Conservation (phyloP, 2,888 invertebrate species). For the Chaitophorus viminalis region DNA sequence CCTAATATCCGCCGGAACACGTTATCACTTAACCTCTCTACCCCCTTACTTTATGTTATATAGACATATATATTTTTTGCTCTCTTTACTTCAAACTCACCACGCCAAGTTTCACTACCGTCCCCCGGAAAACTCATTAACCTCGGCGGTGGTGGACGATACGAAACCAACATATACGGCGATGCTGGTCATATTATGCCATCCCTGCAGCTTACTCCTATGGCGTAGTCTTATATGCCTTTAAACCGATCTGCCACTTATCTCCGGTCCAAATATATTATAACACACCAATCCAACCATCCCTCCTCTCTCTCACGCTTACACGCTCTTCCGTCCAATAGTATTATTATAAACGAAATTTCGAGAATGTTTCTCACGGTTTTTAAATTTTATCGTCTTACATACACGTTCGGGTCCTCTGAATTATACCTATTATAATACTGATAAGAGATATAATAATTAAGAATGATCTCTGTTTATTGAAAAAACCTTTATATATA, state of each 20-base stretch:
- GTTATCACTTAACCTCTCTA: constrained; percentile 62
- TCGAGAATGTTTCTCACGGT: background rate
- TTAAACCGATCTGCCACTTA: background rate
- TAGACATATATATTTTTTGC: constrained; percentile 11
- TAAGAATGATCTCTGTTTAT: background rate
- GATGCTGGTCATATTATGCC: background rate
- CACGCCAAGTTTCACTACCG: constrained; percentile 41
- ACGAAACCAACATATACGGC: background rate
- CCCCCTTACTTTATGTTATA: constrained; percentile 28
- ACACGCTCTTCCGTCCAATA: background rate
- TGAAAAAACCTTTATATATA: constrained; percentile 16
- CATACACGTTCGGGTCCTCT: background rate
- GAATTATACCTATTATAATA: background rate
- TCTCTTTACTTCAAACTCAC: constrained; percentile 15
- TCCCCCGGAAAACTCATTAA: constrained; percentile 53
- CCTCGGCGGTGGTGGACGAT: background rate
- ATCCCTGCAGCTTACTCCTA: background rate
- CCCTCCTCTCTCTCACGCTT: background rate
- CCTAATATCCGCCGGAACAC: constrained; percentile 62
- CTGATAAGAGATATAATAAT: background rate
- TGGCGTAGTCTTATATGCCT: background rate
- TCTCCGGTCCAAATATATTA: too few species aligned
- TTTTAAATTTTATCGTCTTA: background rate
- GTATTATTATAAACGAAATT: too few species aligned
- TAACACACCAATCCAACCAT: too few species aligned